Evolutionary conservation across 2,113 vertebrate genomes (phyloP).

Genomic region (Eretmochelys imbricata): DNA sequence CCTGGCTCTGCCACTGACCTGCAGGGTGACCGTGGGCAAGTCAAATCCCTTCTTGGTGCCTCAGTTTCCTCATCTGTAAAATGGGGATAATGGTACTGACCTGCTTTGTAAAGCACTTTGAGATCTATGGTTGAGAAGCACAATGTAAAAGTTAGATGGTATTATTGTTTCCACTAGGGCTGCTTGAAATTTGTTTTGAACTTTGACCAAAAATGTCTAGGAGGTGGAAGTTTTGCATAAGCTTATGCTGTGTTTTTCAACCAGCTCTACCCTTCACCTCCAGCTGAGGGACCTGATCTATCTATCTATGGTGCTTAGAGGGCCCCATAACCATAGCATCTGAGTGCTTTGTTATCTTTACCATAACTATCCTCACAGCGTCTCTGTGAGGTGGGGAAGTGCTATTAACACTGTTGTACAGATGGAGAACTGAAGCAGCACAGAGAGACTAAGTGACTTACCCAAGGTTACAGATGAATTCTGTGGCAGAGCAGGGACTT

Average conservation of each 20-base stretch:
- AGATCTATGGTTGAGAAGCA: too few relatives aligned
- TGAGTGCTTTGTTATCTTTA: not conserved
- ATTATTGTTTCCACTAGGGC: not conserved
- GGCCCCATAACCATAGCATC: not conserved
- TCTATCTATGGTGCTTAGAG: not conserved
- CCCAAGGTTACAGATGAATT: not conserved
- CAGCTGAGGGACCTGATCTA: not conserved
- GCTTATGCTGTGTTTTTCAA: not conserved
- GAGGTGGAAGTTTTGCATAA: not conserved
- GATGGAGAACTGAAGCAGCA: not conserved
- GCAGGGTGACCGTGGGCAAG: too few relatives aligned
- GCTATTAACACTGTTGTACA: not conserved
- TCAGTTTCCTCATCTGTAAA: too few relatives aligned
- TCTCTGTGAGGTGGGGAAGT: not conserved
- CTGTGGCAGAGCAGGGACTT: not conserved
- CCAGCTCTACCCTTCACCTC: not conserved
- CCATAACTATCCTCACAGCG: not conserved
- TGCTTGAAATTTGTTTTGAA: not conserved
- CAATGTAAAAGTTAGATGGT: not conserved
- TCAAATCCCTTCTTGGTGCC: too few relatives aligned
- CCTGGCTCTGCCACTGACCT: too few relatives aligned
- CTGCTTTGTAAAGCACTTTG: too few relatives aligned
- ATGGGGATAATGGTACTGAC: too few relatives aligned
- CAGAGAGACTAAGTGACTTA: not conserved
- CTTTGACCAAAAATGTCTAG: not conserved